phyloP scores from a whole-genome alignment of 2,113 vertebrate genomes.

The Corydoras maculifer region DNA sequence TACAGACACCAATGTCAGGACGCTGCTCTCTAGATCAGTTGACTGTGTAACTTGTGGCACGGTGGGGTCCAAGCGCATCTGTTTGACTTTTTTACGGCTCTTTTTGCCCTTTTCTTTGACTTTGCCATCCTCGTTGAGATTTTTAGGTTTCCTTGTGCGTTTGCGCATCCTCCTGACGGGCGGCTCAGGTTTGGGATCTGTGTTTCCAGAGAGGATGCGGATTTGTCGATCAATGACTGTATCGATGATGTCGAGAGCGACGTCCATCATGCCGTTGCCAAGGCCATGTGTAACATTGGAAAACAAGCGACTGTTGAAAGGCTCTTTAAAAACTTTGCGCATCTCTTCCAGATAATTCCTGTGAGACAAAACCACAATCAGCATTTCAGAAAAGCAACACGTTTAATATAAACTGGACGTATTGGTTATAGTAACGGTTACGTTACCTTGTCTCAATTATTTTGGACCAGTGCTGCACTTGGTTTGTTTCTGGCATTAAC shows the following conservation, averaged over 20 bases:
- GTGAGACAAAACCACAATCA: slow-evolving; percentile 1
- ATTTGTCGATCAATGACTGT: slow-evolving; percentile 68
- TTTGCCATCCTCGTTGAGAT: slow-evolving; percentile 34
- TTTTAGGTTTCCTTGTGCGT: slow-evolving; percentile 56
- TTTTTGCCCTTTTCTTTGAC: slow-evolving; percentile 52
- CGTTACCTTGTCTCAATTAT: slow-evolving; percentile 70
- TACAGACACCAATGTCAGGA: slow-evolving; percentile 66
- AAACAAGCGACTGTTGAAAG: slow-evolving; percentile 57
- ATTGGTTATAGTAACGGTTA: neutral
- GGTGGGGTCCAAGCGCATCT: slow-evolving; percentile 30
- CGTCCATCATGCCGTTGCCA: slow-evolving; percentile 66
- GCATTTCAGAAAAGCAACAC: neutral
- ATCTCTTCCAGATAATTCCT: slow-evolving; percentile 72
- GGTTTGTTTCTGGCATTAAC: slow-evolving; percentile 66
- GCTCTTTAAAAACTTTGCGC: slow-evolving; percentile 65
- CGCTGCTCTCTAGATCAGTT: slow-evolving; percentile 53
- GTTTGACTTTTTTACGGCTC: slow-evolving; percentile 54
- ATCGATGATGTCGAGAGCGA: slow-evolving; percentile 61
- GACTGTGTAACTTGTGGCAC: slow-evolving; percentile 45
- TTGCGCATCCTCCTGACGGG: slow-evolving; percentile 54
- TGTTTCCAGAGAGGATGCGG: slow-evolving; percentile 63
- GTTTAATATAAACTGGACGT: neutral
- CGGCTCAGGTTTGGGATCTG: slow-evolving; percentile 54
- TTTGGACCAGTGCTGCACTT: slow-evolving; percentile 76
- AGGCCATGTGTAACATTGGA: slow-evolving; percentile 67